Conservation (phyloP, 2,888 invertebrate species). For the Nomada ferruginata region DNA sequence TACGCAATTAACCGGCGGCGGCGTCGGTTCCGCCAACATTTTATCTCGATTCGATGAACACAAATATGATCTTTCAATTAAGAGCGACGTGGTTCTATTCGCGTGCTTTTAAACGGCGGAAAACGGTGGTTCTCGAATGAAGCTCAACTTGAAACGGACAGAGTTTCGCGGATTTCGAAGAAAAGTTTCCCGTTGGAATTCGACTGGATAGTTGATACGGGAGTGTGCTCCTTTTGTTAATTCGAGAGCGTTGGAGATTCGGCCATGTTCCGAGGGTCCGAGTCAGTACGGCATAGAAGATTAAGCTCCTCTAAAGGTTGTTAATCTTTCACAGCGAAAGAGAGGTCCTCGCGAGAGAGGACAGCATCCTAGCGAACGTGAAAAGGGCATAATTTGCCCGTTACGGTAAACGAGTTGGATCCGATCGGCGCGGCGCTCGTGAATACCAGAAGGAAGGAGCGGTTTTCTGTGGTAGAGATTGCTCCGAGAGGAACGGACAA, state of each 20-base stretch:
- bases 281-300: constrained; percentile 78
- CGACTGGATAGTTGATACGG: constrained; percentile 71
- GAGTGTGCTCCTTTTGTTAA: constrained; percentile 61
- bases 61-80: constrained; percentile 23
- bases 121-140: not conserved
- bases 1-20: constrained; percentile 2
- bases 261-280: constrained; percentile 67
- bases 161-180: constrained; percentile 32
- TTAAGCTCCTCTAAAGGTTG: constrained; percentile 68
- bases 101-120: constrained; percentile 18
- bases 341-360: not conserved
- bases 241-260: constrained; percentile 66
- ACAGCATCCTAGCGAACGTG: not conserved
- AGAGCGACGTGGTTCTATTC: constrained; percentile 18
- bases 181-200: constrained; percentile 51
- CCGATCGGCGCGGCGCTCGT: not conserved
- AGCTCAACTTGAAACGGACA: constrained; percentile 9
- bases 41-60: not conserved
- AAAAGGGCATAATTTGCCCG: not conserved
- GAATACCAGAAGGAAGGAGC: too few species aligned
- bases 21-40: not conserved
- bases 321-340: constrained; percentile 32
- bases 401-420: constrained; percentile 5
- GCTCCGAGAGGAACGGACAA: constrained; percentile 9
- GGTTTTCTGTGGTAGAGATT: not conserved